Percentiles rank a stretch among this genome's conserved stretches.
Conservation (phyloP, 2,113 vertebrate species). For the Nipponia nippon region DNA sequence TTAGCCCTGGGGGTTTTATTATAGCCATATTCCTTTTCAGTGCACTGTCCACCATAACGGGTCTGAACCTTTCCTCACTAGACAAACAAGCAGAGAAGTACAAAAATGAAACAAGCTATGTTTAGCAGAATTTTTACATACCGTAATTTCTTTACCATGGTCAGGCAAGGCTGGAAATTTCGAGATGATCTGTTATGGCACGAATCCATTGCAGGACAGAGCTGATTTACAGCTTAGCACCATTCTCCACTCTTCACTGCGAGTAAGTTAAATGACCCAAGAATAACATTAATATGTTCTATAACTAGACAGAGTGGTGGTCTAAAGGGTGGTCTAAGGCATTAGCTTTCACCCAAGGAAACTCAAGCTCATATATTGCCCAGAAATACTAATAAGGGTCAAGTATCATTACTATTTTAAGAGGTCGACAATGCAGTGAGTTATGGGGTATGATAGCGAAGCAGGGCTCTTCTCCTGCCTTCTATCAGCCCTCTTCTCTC, state of each 20-base stretch:
- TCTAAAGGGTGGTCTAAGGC: slow-evolving; percentile 76
- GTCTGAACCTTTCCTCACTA: slow-evolving; percentile 55
- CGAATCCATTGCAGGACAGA: slow-evolving; percentile 69
- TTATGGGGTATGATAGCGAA: slow-evolving; percentile 38
- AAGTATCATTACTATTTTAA: slow-evolving; percentile 73
- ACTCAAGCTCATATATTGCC: slow-evolving; percentile 70
- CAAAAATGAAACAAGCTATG: slow-evolving; percentile 64
- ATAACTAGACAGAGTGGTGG: slow-evolving; percentile 64
- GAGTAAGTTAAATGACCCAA: slow-evolving; percentile 79
- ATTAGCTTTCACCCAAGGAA: slow-evolving; percentile 70
- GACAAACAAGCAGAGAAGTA: slow-evolving; percentile 53
- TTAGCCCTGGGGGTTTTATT: slow-evolving; percentile 16
- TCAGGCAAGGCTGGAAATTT: slow-evolving; percentile 72
- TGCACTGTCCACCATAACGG: slow-evolving; percentile 21
- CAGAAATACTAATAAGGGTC: slow-evolving; percentile 73
- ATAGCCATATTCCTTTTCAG: slow-evolving; percentile 14
- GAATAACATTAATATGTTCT: slow-evolving; percentile 76
- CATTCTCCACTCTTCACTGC: slow-evolving; percentile 70
- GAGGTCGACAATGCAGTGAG: slow-evolving; percentile 44
- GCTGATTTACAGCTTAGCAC: slow-evolving; percentile 77
- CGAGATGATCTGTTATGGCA: slow-evolving; percentile 72
- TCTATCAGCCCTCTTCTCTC: background rate
- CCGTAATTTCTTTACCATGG: slow-evolving; percentile 71
- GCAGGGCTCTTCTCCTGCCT: slow-evolving; percentile 2
- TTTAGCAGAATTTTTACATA: slow-evolving; percentile 70